These are phyloP conservation scores for Cephus nigrinus DNA, from an alignment of 2,888 invertebrate genomes.

Conservation along the genomic window DNA sequence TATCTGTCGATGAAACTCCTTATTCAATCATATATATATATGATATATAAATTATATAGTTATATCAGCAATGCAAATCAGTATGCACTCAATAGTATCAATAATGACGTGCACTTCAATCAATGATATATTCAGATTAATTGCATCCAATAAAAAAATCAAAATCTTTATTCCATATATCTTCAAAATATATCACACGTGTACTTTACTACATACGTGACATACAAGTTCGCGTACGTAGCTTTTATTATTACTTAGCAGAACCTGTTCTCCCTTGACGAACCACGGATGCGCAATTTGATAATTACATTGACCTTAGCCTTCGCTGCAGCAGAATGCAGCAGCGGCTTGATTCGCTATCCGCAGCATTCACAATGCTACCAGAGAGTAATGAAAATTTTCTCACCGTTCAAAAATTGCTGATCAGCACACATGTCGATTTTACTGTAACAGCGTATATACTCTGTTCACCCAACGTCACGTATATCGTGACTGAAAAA, in stretches of 20 bases:
- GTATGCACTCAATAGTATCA: not conserved
- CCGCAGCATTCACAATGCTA: not conserved
- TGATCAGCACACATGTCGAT: not conserved
- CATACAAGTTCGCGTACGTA: not conserved
- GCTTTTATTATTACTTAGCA: not conserved
- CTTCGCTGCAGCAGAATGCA: conserved; percentile 28
- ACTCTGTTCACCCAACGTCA: not conserved
- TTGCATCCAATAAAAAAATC: conserved; percentile 35
- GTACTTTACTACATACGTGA: not conserved
- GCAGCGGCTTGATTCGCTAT: not conserved
- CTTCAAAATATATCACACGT: not conserved
- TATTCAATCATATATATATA: not conserved
- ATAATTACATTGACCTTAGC: conserved; percentile 45
- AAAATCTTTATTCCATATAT: not conserved
- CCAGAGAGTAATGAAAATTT: not conserved
- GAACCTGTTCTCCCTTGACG: not conserved
- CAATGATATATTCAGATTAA: conserved; percentile 23
- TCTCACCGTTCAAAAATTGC: not conserved
- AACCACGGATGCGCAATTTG: not conserved
- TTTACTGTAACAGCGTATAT: not conserved
- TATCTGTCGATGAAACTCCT: not conserved
- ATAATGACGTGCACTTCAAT: not conserved
- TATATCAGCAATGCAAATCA: not conserved
- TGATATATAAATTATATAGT: not conserved
- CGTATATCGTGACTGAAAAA: not conserved